Evolutionary conservation across 2,797 vertebrate species (phyloP).

Genomic region (Nyctalus aviator): DNA sequence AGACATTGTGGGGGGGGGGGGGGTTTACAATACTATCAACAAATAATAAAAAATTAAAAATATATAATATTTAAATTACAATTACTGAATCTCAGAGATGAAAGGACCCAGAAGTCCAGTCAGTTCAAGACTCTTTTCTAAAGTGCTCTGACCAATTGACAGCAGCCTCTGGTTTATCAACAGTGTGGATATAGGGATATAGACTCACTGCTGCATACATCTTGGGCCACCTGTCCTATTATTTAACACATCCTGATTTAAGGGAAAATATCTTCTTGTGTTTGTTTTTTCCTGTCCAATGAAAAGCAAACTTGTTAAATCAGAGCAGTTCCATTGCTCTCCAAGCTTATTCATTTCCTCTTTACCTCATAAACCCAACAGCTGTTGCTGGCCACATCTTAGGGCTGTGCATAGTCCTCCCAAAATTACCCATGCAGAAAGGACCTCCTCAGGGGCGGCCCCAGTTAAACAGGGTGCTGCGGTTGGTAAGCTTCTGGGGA

Average conservation of each 20-base stretch:
- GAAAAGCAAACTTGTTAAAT: not conserved
- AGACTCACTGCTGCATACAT: not conserved
- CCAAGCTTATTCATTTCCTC: not conserved
- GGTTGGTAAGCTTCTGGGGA: not conserved
- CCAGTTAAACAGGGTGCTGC: not conserved
- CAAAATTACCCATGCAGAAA: not conserved
- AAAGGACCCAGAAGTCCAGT: not conserved
- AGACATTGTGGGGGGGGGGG: not conserved
- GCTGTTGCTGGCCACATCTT: not conserved
- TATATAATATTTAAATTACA: not conserved
- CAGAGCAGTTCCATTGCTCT: not conserved
- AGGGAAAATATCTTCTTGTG: not conserved
- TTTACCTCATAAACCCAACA: not conserved
- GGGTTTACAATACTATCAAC: not conserved
- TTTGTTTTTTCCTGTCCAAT: slow-evolving; percentile 27
- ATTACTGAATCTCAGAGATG: not conserved
- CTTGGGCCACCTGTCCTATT: not conserved
- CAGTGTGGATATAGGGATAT: not conserved
- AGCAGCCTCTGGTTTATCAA: not conserved
- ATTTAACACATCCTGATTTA: not conserved
- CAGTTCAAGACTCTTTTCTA: not conserved
- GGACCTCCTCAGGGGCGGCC: not conserved
- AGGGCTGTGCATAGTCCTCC: not conserved
- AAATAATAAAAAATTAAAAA: not conserved
- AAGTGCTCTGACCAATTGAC: not conserved